phyloP scores from a whole-genome alignment of 2,797 vertebrate species.

The Aldrovandia affinis region DNA sequence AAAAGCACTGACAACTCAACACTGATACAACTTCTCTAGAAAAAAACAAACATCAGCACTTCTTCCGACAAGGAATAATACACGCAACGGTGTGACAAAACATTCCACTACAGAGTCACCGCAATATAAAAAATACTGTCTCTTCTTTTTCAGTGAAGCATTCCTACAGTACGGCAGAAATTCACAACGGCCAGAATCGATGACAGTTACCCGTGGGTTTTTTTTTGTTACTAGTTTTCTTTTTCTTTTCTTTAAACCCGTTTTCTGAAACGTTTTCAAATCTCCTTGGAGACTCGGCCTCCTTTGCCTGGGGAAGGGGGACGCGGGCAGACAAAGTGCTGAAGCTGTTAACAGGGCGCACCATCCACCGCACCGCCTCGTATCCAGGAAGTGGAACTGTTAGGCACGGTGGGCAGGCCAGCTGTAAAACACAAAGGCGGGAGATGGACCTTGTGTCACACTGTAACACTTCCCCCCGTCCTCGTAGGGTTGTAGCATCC shows the following conservation, averaged over 20 bases:
- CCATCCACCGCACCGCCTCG: neutral
- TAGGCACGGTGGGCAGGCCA: neutral
- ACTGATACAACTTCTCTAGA: slow-evolving; percentile 53
- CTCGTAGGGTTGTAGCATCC: slow-evolving; percentile 29
- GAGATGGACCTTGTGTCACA: slow-evolving; percentile 32
- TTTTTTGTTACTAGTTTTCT: too few relatives aligned
- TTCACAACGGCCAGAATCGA: neutral
- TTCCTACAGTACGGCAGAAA: neutral
- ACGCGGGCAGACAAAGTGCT: neutral
- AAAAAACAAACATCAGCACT: slow-evolving; percentile 77
- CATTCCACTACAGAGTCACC: slow-evolving; percentile 48
- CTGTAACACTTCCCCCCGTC: slow-evolving; percentile 39
- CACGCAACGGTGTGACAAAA: slow-evolving; percentile 59
- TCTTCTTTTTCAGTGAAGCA: neutral
- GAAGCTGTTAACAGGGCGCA: neutral
- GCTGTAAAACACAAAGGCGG: slow-evolving; percentile 26
- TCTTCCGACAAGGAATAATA: slow-evolving; percentile 55
- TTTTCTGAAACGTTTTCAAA: slow-evolving; percentile 10
- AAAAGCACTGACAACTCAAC: slow-evolving; percentile 65
- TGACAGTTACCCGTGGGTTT: slow-evolving; percentile 4
- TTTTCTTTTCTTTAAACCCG: too few relatives aligned
- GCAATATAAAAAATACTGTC: slow-evolving; percentile 7
- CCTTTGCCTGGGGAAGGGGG: neutral
- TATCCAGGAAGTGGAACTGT: neutral
- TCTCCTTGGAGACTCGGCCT: neutral